Evolutionary conservation across 2,888 invertebrate species (phyloP).

Genomic region (Lepidonotus clava): DNA sequence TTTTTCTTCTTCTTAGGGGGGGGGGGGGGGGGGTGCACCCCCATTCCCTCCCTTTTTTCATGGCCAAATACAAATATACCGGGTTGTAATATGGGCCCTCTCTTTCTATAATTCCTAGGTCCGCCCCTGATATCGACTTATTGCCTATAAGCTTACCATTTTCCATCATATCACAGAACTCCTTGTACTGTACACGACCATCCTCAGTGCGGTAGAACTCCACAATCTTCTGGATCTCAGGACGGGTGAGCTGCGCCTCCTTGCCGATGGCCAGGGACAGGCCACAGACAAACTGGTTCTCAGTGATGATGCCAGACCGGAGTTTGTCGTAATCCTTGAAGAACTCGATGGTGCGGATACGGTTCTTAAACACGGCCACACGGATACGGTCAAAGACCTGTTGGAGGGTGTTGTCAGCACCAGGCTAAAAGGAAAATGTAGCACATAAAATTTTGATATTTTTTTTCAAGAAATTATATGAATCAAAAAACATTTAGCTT

Average conservation of each 20-base stretch:
- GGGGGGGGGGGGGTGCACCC: too few relatives aligned
- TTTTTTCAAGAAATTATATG: neutral
- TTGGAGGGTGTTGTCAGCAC: conserved; percentile 75
- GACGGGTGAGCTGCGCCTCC: conserved; percentile 77
- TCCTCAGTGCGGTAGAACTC: conserved; percentile 78
- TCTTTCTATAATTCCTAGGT: too few relatives aligned
- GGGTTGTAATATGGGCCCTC: too few relatives aligned
- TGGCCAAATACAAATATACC: too few relatives aligned
- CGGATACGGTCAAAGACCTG: conserved; percentile 78
- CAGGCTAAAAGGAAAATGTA: conserved; percentile 66
- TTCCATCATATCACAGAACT: conserved; percentile 80
- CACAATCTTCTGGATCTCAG: conserved; percentile 78
- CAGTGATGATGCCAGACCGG: conserved; percentile 78
- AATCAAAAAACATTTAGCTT: neutral
- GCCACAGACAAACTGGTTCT: conserved; percentile 80
- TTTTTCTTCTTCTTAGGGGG: too few relatives aligned
- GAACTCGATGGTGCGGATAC: conserved; percentile 79
- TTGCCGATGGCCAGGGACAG: conserved; percentile 78
- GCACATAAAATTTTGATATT: neutral
- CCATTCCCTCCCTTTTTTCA: too few relatives aligned
- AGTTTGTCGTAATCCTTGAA: conserved; percentile 80
- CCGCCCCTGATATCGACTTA: too few relatives aligned
- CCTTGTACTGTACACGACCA: conserved; percentile 78
- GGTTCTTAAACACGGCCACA: conserved; percentile 78
- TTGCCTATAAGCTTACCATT: conserved; percentile 79